Evolutionary conservation across 2,797 vertebrate species (phyloP), one percentile per base, ranked within the genome.

Genomic region (Microtus obscurus): DNA sequence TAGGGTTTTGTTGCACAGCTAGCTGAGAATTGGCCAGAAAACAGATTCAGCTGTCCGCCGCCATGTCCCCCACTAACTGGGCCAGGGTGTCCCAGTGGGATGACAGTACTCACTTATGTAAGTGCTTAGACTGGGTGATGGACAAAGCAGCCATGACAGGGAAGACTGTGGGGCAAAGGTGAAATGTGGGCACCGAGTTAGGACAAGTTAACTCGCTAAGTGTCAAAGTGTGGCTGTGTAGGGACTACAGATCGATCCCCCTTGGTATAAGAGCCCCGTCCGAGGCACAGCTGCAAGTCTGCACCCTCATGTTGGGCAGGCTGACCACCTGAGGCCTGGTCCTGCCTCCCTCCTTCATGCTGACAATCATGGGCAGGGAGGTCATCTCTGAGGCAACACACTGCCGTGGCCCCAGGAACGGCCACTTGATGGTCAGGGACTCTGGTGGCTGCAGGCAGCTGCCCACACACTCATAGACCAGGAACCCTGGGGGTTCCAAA

Each of bases 221-320:
- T 16, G 56, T 80, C 85, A 91, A 82, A 43, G 27, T 0, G 27
- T 13, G 63, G 34, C 77, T 6, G 0, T 0, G 1, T 4, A 0
- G 43, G 1, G 65, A 82, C 96, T 97, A 96, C 0, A 95, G 95
- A 71, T 74, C 74, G 25, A 95, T 83, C 43, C 16, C 71, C 87
- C 97, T 87, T 0, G 97, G 95, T 53, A 97, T 87, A 0, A 56
- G 96, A 0, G 91, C 93, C 48, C 97, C 98, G 0, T 97, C 97
- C 0, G 74, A 95, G 78, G 93, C 88, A 6, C 98, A 98, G 89
- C 96, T 93, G 63, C 98, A 98, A 2, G 48, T 95, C 91, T 95
- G 92, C 37, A 97, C 97, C 87, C 96, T 92, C 98, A 98, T 96
- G 93, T 97, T 93, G 93, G 97, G 97, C 80, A 98, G 96, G 45